Percentiles rank a stretch among this genome's conserved stretches.
Conservation (phyloP, 2,113 vertebrate genomes). For the Salvelinus fontinalis region DNA sequence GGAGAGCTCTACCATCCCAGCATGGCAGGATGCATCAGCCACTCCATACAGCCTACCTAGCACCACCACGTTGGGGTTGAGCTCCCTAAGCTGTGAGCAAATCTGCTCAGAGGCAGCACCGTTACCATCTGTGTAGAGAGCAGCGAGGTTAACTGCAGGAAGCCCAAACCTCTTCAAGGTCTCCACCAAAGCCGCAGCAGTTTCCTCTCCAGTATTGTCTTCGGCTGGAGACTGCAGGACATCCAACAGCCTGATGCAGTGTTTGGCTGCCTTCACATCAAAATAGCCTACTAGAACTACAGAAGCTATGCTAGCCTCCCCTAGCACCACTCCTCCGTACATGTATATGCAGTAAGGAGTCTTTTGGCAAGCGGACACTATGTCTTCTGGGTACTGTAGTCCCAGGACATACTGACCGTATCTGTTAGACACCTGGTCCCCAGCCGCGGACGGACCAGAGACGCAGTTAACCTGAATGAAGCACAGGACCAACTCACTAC, state of each 20-base stretch:
- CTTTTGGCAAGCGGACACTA: slow-evolving; percentile 51
- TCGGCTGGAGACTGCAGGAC: slow-evolving; percentile 41
- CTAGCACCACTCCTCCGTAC: slow-evolving; percentile 55
- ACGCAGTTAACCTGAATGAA: slow-evolving; percentile 64
- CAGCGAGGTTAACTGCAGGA: slow-evolving; percentile 55
- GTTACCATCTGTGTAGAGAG: slow-evolving; percentile 53
- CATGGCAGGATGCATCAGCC: slow-evolving; percentile 57
- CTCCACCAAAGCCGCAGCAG: slow-evolving; percentile 33
- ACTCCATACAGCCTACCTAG: slow-evolving; percentile 59
- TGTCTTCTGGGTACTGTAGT: slow-evolving; percentile 55
- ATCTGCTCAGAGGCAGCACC: slow-evolving; percentile 47
- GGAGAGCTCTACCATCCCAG: slow-evolving; percentile 56
- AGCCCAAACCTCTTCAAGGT: slow-evolving; percentile 64
- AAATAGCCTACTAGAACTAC: slow-evolving; percentile 72
- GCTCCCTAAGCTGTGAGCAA: slow-evolving; percentile 56
- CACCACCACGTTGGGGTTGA: slow-evolving; percentile 56
- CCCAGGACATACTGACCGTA: slow-evolving; percentile 56
- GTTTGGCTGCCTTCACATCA: slow-evolving; percentile 47
- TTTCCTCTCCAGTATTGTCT: slow-evolving; percentile 22
- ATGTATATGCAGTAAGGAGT: slow-evolving; percentile 72
- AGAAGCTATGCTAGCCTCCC: slow-evolving; percentile 28
- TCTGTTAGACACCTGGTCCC: slow-evolving; percentile 23
- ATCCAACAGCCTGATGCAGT: slow-evolving; percentile 66
- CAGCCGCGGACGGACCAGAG: slow-evolving; percentile 11
- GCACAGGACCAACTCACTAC: slow-evolving; percentile 46